Evolutionary conservation across 2,113 vertebrate species (phyloP).

Genomic region (Malaclemys terrapin): DNA sequence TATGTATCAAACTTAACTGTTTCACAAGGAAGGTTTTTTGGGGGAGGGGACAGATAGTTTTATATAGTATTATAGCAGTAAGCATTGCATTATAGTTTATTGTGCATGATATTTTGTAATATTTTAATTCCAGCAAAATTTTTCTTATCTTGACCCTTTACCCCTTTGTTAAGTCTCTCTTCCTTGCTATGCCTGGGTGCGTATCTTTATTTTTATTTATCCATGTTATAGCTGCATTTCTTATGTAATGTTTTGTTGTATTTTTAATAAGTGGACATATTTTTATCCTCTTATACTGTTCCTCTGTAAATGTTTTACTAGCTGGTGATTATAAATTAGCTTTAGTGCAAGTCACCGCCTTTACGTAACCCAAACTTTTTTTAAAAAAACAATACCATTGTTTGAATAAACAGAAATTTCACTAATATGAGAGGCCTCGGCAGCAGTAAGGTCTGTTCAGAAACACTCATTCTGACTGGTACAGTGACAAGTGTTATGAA

Average conservation of each 20-base stretch:
- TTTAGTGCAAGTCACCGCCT: neutral
- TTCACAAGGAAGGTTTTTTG: neutral
- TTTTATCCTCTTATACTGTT: neutral
- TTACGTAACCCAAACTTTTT: neutral
- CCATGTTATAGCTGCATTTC: neutral
- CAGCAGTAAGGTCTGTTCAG: neutral
- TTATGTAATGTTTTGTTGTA: neutral
- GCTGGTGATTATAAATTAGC: neutral
- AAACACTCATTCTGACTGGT: fast-evolving
- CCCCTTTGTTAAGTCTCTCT: neutral
- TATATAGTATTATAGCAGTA: neutral
- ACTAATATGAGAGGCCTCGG: neutral
- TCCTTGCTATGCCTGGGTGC: neutral
- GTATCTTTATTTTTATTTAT: neutral
- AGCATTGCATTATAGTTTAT: neutral
- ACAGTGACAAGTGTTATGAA: neutral
- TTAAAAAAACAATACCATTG: neutral
- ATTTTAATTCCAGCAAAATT: neutral
- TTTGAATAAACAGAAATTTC: neutral
- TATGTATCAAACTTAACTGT: fast-evolving
- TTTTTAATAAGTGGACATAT: neutral
- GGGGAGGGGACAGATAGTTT: neutral
- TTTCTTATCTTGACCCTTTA: neutral
- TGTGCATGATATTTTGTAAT: fast-evolving
- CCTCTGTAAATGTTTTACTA: neutral